These are phyloP conservation scores for Kryptolebias ocellatus DNA, from an alignment of 2,797 vertebrate species.

Conservation along the genomic window DNA sequence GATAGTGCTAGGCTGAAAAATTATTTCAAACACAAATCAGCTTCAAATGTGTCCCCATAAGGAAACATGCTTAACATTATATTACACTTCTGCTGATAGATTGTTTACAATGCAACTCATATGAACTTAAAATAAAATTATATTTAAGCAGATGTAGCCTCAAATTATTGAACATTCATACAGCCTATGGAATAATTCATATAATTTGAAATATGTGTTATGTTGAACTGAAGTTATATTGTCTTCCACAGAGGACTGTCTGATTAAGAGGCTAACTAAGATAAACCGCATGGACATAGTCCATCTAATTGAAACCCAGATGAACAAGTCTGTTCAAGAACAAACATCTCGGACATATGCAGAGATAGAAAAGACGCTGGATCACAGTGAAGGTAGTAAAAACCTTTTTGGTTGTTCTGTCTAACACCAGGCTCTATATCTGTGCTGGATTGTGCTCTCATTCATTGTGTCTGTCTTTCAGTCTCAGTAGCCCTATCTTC, in stretches of 20 bases:
- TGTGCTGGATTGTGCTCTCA: constrained; percentile 12
- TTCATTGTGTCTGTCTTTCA: constrained; percentile 39
- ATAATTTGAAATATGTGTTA: neutral
- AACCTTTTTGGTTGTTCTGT: neutral
- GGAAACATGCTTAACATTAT: too few species aligned
- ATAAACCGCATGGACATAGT: constrained; percentile 99
- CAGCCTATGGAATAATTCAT: too few species aligned
- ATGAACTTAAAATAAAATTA: too few species aligned
- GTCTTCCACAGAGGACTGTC: constrained; percentile 84
- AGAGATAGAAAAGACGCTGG: constrained; percentile 93
- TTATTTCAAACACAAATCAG: too few species aligned
- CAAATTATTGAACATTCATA: too few species aligned
- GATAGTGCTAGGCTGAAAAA: too few species aligned
- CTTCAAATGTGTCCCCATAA: too few species aligned
- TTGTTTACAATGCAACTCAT: too few species aligned
- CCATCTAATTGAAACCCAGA: constrained; percentile 93
- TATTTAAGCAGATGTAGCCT: too few species aligned
- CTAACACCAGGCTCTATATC: neutral
- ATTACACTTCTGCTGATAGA: too few species aligned
- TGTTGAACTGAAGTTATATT: neutral
- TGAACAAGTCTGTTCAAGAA: constrained; percentile 85
- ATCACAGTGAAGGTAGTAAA: constrained; percentile 92
- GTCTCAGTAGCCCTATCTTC: constrained; percentile 87
- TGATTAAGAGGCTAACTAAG: constrained; percentile 92
- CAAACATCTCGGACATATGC: constrained; percentile 86